Base-by-base conservation (phyloP, 2,888 invertebrate genomes). In the Drosophila kokeensis region DNA sequence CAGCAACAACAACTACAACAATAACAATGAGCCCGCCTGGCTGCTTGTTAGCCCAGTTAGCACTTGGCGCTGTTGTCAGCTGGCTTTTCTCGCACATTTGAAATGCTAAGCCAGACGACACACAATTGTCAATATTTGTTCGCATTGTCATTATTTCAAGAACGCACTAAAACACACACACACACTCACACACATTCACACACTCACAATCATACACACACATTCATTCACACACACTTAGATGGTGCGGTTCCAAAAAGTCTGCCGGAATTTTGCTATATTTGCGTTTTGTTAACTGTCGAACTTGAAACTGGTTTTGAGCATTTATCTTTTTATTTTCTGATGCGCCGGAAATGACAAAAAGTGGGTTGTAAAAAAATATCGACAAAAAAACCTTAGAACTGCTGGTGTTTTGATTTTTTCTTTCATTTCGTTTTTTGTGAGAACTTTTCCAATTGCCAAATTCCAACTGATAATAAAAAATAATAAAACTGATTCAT, bases 61-160 rank as follows among this genome's bases (percentile, higher is more conserved):
- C 29, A 59, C 53, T 63, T 52, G 27, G 54, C 36, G 27, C 10
- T 24, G n/a, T 21, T 15, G 42, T 21, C 52, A 32, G 32, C 27
- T 50, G 54, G 13, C 40, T 29, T n/a, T 30, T 40, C 29, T 21
- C 21, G 36, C 18, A 57, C 29, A 57, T 30, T 42, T 52, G n/a
- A 42, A 59, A 55, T 29, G 38, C 36, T 24, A 58, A 38, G 63
- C 67, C 76, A 85, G 83, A 69, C 71, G 67, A 74, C 71, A 81
- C 68, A 83, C 84, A 86, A 81, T 75, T 79, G 76, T 76, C 72
- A 61, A 76, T 82, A 82, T 82, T 73, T 82, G 79, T 79, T 74
- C 66, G 63, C 76, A 69, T 72, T 72, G 49, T 45, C 40, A 69
- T 62, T 60, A 49, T 67, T 59, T 69, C 50, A 58, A 75, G 66